Base-by-base conservation (phyloP, 2,888 invertebrate genomes). In the Pedicia rivosa region DNA sequence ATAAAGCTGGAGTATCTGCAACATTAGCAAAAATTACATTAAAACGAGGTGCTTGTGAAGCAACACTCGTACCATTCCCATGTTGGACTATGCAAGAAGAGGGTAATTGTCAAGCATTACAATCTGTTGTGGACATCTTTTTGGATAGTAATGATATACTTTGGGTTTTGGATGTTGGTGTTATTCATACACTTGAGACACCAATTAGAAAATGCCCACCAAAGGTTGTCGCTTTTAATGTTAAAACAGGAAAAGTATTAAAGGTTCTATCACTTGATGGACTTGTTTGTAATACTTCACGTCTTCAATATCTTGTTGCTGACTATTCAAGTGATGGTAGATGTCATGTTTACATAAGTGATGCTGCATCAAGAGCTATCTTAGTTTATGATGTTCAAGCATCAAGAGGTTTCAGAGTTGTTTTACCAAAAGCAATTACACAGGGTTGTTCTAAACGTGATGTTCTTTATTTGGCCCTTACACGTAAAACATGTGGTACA, bases 91-190 rank as follows among this genome's bases (percentile, higher is more conserved):
- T 69, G 37, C 79, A 80, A 50, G 72, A 74, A 47, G 67, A 71
- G 44, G 72, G 67, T 39, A 73, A 70, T 57, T 75, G 68, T 49
- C 61, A 66, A 22, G 69, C 69, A 1, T 57, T 82, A 13, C 78
- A 81, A 48, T 78, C 73, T 37, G 78, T 72, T 2, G 71, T 81
- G 1, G 81, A 82, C 49, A 56, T 79, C 36, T 60, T 66, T 51
- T 53, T 70, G 17, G 74, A 75, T 44, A 56, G 55, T 27, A 67
- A 77, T 53, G 72, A 74, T 32, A 69, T 74, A 42, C 61, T 82
- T 7, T 82, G 82, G 82, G 67, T 74, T 1, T 57, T 82, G 42
- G 81, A 82, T 50, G 68, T 67, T 9, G 82, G 82, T 10, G 66
- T 78, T 30, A 68, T 77, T 1, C 74, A 80, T 44, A 74, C 75